Evolutionary conservation across 2,113 vertebrate genomes (phyloP), one percentile per base, ranked within the genome.

Genomic region (Poeciliopsis retropinna): DNA sequence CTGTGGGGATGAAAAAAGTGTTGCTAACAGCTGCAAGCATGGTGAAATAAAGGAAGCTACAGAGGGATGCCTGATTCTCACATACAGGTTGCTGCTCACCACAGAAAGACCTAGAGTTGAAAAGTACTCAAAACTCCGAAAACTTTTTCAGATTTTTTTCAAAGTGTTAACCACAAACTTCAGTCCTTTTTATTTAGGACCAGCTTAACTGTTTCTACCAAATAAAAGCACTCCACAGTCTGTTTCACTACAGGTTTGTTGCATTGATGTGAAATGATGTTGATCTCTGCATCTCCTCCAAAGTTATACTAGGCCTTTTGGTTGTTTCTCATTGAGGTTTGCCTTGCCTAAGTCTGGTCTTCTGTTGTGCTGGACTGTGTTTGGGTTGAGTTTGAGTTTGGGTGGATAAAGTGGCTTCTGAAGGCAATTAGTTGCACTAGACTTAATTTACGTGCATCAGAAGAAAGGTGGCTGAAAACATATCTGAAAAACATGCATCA

Each of bases 1-100:
- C 22, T 47, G 51, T 34, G 32, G 61, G 47, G 67, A 75, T 75
- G 67, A 68, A 79, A 41, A 57, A 79, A 31, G 44, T 64, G 67
- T 28, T 51, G 60, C 47, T 64, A 75, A 70, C 28, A 70, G 67
- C 57, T 72, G 32, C 29, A 31, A 25, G 28, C 15, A 3, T 7
- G 34, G 66, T 62, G 32, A 68, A 62, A 63, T 2, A 67, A 61
- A 70, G 25, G 72, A 22, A 25, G 60, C 22, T 12, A 67, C 57
- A 0, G 44, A 62, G 62, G 11, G 28, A 61, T 17, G n/a, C 37
- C 65, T 31, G n/a, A 32, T 71, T 51, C 47, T 67, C 72, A 61
- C 32, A 14, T 47, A 66, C 9, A 27, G 8, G 2, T 32, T 47
- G 62, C 29, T 60, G 62, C n/a, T 19, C 67, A 70, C 41, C 17